Evolutionary conservation across 2,113 vertebrate genomes (phyloP), one percentile per base, ranked within the genome.

Genomic region (Pseudopipra pipra): DNA sequence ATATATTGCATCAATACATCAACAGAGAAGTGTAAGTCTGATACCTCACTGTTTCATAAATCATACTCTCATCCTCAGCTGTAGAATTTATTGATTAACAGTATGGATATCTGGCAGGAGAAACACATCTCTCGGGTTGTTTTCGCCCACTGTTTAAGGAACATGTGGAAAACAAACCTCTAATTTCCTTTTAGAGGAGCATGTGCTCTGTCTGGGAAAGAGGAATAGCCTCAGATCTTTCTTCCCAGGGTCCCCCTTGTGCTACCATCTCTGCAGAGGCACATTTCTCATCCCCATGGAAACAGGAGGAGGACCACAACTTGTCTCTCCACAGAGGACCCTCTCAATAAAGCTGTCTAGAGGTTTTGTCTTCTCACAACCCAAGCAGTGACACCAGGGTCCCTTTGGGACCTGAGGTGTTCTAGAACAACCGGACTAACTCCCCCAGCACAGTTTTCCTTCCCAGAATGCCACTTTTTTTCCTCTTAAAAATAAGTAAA

Each of bases 171-270:
- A 71, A 54, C 9, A 61, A 85, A 55, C 35, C 67, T 25, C 9
- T 65, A 22, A 23, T n/a, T 85, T 76, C n/a, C n/a, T 71, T 85
- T 58, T 12, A 77, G 43, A 74, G 22, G 14, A 51, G 16, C 2
- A 25, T 11, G 37, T 71, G 24, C 33, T 52, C 6, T 55, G 12
- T 47, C 67, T 91, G 74, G 41, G 47, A 87, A 87, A 85, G 21
- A 88, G 15, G 0, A 87, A 25, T 63, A 41, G 14, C 4, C n/a
- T 90, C 63, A 63, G 23, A 63, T 43, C 39, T 75, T 83, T n/a
- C 51, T 89, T 93, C 4, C 7, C 6, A 23, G 0, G 0, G 6
- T 37, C 23, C 10, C 13, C 6, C 1, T 43, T 46, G 33, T 47
- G 22, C 33, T 89, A 47, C n/a, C 0, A 0, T 80, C 43, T 85